Evolutionary conservation across 2,113 vertebrate species (phyloP).

Genomic region (Lophius piscatorius): DNA sequence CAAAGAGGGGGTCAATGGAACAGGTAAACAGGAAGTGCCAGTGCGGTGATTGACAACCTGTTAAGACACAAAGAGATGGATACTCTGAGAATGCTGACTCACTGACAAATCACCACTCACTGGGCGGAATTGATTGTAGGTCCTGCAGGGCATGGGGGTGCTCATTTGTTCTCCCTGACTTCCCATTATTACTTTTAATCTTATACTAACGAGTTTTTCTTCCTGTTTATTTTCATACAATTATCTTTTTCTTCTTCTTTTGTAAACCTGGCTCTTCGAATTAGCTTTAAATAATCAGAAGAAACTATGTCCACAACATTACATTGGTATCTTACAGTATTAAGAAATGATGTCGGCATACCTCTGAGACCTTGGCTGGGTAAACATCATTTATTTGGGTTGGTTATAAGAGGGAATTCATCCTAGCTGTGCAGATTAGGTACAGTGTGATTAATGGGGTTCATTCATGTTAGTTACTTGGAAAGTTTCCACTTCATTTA

Average conservation of each 20-base stretch:
- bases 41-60: constrained; percentile 70
- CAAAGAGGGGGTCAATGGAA: constrained; percentile 75
- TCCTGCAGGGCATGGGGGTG: constrained; percentile 29
- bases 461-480: no score
- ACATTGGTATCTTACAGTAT: no score
- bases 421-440: no score
- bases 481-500: no score
- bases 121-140: constrained; percentile 25
- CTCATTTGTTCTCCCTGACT: constrained; percentile 10
- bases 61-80: constrained; percentile 79
- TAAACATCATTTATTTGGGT: no score
- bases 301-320: no score
- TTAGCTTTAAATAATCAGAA: no score
- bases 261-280: no score
- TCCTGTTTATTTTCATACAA: constrained; percentile 4
- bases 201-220: background rate
- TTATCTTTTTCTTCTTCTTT: background rate
- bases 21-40: constrained; percentile 80
- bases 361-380: no score
- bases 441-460: no score
- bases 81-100: constrained; percentile 58
- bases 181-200: background rate
- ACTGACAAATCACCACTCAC: constrained; percentile 62
- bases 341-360: no score
- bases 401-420: no score